Evolutionary conservation across 1,140 invertebrate genomes (phyloP).

Genomic region (Dendroctonus valens): DNA sequence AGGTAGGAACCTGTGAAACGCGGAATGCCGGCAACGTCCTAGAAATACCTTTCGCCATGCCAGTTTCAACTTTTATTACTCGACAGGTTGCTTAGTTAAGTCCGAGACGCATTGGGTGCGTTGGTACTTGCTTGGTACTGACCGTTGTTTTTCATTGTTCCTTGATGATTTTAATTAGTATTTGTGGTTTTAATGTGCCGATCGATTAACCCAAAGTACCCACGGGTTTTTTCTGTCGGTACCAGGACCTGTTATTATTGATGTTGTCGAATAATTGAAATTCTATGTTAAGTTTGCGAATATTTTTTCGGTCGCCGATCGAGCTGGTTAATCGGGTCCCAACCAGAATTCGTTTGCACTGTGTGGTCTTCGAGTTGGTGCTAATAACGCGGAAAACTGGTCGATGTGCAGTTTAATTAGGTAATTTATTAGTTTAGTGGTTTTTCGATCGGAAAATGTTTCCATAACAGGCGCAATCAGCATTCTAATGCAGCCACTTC

Average conservation of each 20-base stretch:
- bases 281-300: neutral
- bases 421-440: too few species aligned
- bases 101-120: neutral
- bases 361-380: too few species aligned
- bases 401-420: too few species aligned
- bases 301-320: neutral
- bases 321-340: too few species aligned
- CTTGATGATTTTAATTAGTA: neutral
- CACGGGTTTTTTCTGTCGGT: neutral
- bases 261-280: neutral
- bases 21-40: constrained; percentile 10
- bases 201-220: neutral
- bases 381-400: too few species aligned
- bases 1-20: constrained; percentile 5
- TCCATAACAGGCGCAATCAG: too few species aligned
- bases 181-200: neutral
- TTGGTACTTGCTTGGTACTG: neutral
- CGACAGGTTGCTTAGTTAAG: neutral
- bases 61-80: neutral
- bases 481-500: too few species aligned
- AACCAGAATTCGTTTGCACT: too few species aligned
- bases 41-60: constrained; percentile 11
- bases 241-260: neutral
- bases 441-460: too few species aligned
- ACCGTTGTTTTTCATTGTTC: constrained; percentile 4